Evolutionary conservation across 2,113 vertebrate species (phyloP).

Genomic region (Brienomyrus longianalis): DNA sequence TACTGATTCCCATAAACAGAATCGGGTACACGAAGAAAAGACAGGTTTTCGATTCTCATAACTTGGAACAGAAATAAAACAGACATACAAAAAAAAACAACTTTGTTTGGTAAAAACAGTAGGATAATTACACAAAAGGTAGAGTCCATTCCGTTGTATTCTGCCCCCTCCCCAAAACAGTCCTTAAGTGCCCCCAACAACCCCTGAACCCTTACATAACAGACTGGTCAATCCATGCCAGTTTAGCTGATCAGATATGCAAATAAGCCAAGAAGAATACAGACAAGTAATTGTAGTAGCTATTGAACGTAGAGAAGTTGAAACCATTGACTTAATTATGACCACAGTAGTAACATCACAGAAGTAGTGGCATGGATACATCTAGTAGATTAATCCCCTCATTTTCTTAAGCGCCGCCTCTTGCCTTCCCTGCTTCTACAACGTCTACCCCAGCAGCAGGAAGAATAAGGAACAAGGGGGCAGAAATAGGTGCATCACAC

Average conservation of each 20-base stretch:
- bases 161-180: slow-evolving; percentile 7
- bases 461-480: slow-evolving; percentile 37
- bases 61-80: slow-evolving; percentile 28
- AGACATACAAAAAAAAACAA: slow-evolving; percentile 41
- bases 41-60: slow-evolving; percentile 27
- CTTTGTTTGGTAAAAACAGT: slow-evolving; percentile 45
- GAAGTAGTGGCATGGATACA: slow-evolving; percentile 28
- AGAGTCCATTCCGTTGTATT: slow-evolving; percentile 41
- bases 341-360: slow-evolving; percentile 32
- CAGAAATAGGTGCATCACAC: slow-evolving; percentile 22
- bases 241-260: slow-evolving; percentile 34
- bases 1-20: slow-evolving; percentile 50
- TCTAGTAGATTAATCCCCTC: slow-evolving; percentile 34
- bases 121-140: slow-evolving; percentile 46
- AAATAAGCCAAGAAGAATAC: slow-evolving; percentile 36
- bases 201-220: slow-evolving; percentile 28
- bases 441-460: slow-evolving; percentile 37
- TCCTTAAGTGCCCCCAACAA: slow-evolving; percentile 11
- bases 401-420: slow-evolving; percentile 1
- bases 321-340: slow-evolving; percentile 47
- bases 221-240: slow-evolving; percentile 42
- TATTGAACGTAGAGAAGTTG: slow-evolving; percentile 67
- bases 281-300: slow-evolving; percentile 39
- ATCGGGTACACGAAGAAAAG: slow-evolving; percentile 26
- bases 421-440: slow-evolving; percentile 3